phyloP scores from a whole-genome alignment of 2,797 vertebrate species.

The Agapornis canus region DNA sequence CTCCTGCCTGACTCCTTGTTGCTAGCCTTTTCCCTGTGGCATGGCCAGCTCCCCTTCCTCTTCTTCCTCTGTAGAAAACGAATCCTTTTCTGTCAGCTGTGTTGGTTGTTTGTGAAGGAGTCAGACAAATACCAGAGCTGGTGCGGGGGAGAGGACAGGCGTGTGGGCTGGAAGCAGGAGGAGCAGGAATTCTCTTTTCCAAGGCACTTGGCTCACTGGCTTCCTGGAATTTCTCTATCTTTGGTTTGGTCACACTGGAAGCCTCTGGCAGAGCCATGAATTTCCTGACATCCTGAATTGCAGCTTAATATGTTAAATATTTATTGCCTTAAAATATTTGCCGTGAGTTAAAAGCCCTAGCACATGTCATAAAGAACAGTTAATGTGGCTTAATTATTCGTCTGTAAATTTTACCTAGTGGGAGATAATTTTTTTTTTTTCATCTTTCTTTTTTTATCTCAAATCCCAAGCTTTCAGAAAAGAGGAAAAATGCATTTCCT shows the following conservation, averaged over 20 bases:
- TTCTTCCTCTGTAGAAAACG: neutral
- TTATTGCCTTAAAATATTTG: neutral
- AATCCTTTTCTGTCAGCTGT: neutral
- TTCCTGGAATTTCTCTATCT: neutral
- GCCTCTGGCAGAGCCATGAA: neutral
- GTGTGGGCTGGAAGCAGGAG: accelerated
- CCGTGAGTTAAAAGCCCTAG: neutral
- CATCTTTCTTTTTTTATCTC: neutral
- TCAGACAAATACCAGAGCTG: neutral
- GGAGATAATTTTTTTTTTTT: neutral
- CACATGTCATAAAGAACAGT: neutral
- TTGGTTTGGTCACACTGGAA: neutral
- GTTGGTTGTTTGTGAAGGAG: neutral
- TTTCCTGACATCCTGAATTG: neutral
- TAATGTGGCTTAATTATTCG: neutral
- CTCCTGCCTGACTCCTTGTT: neutral
- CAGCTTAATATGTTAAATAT: neutral
- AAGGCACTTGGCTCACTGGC: neutral
- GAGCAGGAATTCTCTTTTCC: neutral
- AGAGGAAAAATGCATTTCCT: neutral
- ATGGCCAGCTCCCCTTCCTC: neutral
- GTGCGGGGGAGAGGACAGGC: accelerated
- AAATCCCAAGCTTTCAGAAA: neutral
- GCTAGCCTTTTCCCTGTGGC: neutral
- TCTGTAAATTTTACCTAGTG: neutral